phyloP scores from a whole-genome alignment of 2,113 vertebrate genomes.

The Panthera leo region DNA sequence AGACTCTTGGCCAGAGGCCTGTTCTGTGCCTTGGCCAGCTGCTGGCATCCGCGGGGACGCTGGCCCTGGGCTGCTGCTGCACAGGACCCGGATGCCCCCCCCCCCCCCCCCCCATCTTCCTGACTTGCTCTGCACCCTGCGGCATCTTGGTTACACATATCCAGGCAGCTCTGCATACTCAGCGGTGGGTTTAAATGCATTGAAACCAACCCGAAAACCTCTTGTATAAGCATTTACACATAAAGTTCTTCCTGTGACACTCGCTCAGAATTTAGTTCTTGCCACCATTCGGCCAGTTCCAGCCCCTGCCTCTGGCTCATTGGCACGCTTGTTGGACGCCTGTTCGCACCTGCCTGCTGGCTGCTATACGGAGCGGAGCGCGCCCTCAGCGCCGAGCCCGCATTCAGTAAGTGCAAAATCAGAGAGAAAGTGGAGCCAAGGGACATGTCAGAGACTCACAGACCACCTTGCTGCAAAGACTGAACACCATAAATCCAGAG shows the following conservation, averaged over 20 bases:
- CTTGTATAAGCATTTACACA: not conserved
- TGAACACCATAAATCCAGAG: too few relatives aligned
- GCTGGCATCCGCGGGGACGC: accelerated
- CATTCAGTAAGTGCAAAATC: not conserved
- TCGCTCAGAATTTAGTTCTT: not conserved
- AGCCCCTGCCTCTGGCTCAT: not conserved
- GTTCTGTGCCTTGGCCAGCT: not conserved
- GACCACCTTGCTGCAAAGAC: not conserved
- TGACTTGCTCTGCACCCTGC: not conserved
- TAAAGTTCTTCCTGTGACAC: not conserved
- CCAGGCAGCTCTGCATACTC: too few relatives aligned
- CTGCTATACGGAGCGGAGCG: not conserved
- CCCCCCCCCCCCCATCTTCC: not conserved
- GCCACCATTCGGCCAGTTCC: not conserved
- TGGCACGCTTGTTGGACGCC: not conserved
- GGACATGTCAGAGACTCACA: not conserved
- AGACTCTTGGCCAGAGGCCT: not conserved
- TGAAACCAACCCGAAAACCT: too few relatives aligned
- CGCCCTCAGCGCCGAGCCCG: not conserved
- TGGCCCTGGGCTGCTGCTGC: not conserved
- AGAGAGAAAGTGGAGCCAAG: not conserved
- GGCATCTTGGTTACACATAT: not conserved
- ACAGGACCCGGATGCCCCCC: too few relatives aligned
- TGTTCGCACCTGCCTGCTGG: not conserved
- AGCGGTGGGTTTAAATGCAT: too few relatives aligned